Conservation (phyloP, 2,797 vertebrate genomes). For the Furcifer pardalis region DNA sequence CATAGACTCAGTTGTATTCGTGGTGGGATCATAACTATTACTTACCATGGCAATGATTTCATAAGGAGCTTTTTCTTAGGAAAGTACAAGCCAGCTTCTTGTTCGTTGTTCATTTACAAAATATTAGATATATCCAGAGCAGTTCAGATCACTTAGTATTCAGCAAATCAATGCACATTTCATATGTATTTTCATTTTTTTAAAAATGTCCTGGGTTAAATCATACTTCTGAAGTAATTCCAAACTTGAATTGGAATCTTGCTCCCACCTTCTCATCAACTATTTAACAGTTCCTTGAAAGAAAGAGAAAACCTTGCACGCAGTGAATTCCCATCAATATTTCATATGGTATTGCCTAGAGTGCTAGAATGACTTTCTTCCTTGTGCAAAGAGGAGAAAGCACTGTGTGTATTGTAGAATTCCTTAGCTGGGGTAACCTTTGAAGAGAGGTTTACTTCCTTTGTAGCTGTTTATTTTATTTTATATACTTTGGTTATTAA, state of each 20-base stretch:
- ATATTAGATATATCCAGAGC: constrained; percentile 63
- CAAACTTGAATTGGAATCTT: constrained; percentile 70
- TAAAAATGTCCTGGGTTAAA: constrained; percentile 59
- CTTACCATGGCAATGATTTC: constrained; percentile 47
- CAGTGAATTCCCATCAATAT: constrained; percentile 77
- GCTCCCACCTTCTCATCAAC: constrained; percentile 76
- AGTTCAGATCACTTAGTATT: constrained; percentile 59
- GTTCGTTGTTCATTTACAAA: constrained; percentile 70
- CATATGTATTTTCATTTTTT: constrained; percentile 12
- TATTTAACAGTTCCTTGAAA: constrained; percentile 80
- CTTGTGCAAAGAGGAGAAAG: constrained; percentile 63
- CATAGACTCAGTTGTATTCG: constrained; percentile 28
- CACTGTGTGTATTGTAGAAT: constrained; percentile 60
- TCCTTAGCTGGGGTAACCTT: constrained; percentile 58
- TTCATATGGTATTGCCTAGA: constrained; percentile 76
- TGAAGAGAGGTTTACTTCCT: constrained; percentile 68
- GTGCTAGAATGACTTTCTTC: constrained; percentile 71
- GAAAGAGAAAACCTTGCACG: constrained; percentile 74
- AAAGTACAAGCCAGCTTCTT: constrained; percentile 57
- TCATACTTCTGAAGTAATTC: constrained; percentile 75
- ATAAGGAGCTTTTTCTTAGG: constrained; percentile 59
- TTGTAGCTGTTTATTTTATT: constrained; percentile 61
- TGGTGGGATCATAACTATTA: constrained; percentile 36
- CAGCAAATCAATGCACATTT: constrained; percentile 52
- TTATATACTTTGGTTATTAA: constrained; percentile 62